A percentile compares a stretch with the other conserved stretches of the same genome.
Conservation (phyloP, 92 coral and sea anemone genomes). For the Epizoanthus scotinus region DNA sequence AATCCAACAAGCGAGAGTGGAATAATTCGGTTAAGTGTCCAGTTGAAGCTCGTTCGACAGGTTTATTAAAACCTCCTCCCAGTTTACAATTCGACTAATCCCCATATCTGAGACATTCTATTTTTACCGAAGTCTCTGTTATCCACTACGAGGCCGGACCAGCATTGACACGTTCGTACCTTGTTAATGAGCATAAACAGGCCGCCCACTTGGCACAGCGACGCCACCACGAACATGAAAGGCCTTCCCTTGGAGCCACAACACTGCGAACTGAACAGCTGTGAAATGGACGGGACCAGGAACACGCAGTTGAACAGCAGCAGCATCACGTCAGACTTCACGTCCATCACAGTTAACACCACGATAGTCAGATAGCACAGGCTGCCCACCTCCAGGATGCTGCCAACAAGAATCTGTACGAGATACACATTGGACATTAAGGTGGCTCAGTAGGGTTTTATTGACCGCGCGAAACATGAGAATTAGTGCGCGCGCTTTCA, state of each 20-base stretch:
- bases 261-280: slow-evolving; percentile 27
- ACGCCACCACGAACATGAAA: slow-evolving; percentile 20
- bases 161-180: slow-evolving; percentile 27
- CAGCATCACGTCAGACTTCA: slow-evolving; percentile 49
- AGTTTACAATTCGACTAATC: no score
- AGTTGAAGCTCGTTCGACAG: no score
- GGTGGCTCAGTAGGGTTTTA: no score
- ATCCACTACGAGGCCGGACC: no score
- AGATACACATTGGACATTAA: background rate
- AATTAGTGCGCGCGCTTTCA: no score
- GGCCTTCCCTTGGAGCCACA: slow-evolving; percentile 31
- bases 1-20: no score
- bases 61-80: no score
- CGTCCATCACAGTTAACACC: slow-evolving; percentile 49
- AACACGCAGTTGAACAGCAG: slow-evolving; percentile 67
- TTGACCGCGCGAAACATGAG: no score
- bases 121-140: no score
- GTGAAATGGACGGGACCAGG: slow-evolving; percentile 62
- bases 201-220: slow-evolving; percentile 16
- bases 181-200: slow-evolving; percentile 16
- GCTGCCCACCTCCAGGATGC: slow-evolving; percentile 57
- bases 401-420: slow-evolving; percentile 59
- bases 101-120: no score
- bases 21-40: no score
- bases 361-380: slow-evolving; percentile 62